Base-by-base conservation (phyloP, 2,797 vertebrate species). In the Pangasius djambal region DNA sequence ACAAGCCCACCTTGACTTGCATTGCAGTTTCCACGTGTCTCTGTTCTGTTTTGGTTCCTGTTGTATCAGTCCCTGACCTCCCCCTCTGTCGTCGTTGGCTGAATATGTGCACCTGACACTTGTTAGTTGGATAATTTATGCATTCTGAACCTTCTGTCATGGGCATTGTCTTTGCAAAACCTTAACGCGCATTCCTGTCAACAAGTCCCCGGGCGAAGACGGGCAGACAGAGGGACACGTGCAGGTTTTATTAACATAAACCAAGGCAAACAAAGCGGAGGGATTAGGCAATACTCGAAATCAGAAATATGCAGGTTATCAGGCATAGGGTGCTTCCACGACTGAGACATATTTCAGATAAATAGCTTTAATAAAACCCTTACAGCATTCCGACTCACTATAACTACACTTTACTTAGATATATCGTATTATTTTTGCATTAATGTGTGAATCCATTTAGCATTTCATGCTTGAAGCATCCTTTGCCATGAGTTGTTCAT, bases 101-200 rank as follows among this genome's bases (percentile, higher is more conserved):
- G 37, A 16, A n/a, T 18, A 7, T 69, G 8, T 69, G 37, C n/a
- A 70, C 16, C 25, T 69, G 83, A 85, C 63, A 85, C 25, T 52
- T 31, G 25, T 84, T 52, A 31, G 7, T 18, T 12, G n/a, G 83
- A 34, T 85, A 69, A 85, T 85, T 85, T 12, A 69, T 69, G 61
- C 40, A 85, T 52, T 44, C 5, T 44, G 22, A 70, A 85, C 44
- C 63, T 52, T 20, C 8, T 18, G n/a, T n/a, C 83, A 20, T 52
- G 65, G 34, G 65, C 44, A 52, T 13, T 52, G 63, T 69, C 44
- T 50, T 85, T 2, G n/a, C 63, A 67, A 69, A 67, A 22, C 15
- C 16, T 84, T 48, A 69, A 31, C 44, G 7, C 18, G 22, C 25
- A 16, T 84, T n/a, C 6, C 10, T 31, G 63, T 31, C 59, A 82